phyloP scores from a whole-genome alignment of 2,888 invertebrate genomes.

The Syrista parreyssii region DNA sequence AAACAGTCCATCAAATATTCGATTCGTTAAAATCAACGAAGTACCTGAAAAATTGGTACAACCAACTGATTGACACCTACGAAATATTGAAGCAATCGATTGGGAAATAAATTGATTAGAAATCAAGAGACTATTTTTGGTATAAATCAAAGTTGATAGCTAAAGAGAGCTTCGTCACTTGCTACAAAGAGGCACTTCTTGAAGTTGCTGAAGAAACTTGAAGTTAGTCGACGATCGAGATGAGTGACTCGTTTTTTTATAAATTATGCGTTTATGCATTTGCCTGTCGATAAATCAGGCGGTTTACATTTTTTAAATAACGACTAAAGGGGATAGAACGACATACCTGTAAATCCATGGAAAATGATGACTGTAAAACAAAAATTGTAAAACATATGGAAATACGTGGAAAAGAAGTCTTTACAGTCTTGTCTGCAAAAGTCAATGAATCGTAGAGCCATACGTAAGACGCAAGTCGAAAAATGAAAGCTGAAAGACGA shows the following conservation, averaged over 20 bases:
- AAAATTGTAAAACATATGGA: neutral
- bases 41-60: neutral
- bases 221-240: neutral
- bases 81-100: neutral
- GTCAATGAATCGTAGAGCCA: neutral
- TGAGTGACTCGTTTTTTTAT: neutral
- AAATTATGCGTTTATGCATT: neutral
- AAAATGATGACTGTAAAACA: neutral
- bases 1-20: neutral
- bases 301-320: neutral
- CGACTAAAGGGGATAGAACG: neutral
- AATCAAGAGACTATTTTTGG: neutral
- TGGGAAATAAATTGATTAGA: neutral
- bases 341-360: neutral
- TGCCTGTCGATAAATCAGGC: too few species aligned
- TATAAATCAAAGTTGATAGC: neutral
- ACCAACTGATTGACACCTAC: neutral
- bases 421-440: neutral
- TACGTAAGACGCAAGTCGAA: slow-evolving; percentile 14
- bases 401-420: neutral
- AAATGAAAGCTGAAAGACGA: slow-evolving; percentile 21
- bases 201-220: neutral
- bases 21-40: neutral
- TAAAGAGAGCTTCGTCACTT: too few species aligned
- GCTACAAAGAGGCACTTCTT: neutral